A percentile compares a stretch with the other conserved stretches of the same genome.
These are phyloP conservation scores for Cerastis leucographa DNA, from an alignment of 2,888 invertebrate genomes.

Conservation along the genomic window DNA sequence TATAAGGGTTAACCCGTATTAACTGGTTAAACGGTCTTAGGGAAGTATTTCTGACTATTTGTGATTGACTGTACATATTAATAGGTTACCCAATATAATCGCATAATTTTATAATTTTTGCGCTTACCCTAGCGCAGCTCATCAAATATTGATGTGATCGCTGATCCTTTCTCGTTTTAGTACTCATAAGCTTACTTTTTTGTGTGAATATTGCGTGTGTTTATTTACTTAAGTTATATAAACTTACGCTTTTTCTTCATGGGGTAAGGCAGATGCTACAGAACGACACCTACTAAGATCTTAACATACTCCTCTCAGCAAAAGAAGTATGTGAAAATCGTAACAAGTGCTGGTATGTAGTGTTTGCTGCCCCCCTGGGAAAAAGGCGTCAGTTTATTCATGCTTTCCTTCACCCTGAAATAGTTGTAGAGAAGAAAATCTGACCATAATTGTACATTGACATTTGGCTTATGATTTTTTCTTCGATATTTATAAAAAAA, in stretches of 20 bases:
- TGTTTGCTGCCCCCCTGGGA: background rate
- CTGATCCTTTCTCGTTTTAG: background rate
- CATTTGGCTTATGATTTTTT: background rate
- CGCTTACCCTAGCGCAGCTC: background rate
- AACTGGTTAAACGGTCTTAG: no score
- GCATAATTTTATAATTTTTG: background rate
- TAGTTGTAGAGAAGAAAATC: background rate
- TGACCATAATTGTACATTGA: background rate
- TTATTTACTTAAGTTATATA: background rate
- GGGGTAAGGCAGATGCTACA: background rate
- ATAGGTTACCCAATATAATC: no score
- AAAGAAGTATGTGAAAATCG: background rate
- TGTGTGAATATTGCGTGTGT: background rate
- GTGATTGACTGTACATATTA: no score
- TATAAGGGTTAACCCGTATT: no score
- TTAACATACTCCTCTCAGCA: background rate
- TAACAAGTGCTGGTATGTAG: background rate
- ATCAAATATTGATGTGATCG: background rate
- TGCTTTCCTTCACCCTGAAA: background rate
- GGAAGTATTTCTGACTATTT: no score
- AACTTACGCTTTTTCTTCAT: background rate
- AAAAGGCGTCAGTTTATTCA: background rate
- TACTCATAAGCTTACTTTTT: background rate
- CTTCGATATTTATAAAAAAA: no score
- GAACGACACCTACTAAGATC: background rate